Evolutionary conservation across 2,888 invertebrate species (phyloP), one percentile per base, ranked within the genome.

Genomic region (Phymatocera aterrima): DNA sequence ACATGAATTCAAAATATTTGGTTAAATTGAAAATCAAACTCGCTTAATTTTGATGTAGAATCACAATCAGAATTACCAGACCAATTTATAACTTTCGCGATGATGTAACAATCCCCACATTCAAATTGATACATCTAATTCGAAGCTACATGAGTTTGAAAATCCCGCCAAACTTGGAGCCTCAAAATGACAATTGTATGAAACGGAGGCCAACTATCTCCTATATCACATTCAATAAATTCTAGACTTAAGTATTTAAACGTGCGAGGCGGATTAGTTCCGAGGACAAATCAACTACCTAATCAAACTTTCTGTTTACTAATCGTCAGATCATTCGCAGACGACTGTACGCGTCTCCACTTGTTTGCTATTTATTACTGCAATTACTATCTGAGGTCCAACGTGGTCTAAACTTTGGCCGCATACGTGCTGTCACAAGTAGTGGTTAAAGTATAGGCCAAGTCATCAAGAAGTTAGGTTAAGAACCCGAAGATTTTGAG

Each of bases 381-480:
- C 1, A 15, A 28, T n/a, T 43, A 43, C 12, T 43, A 43, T 43
- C 8, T 43, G 43, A 6, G 43, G 6, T 43, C 43, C 12, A 43
- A 43, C n/a, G n/a, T n/a, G n/a, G 57, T 15, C 57, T 12, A 64
- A 64, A 64, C 61, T 64, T 64, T 37, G 18, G n/a, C 61, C 34
- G 31, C 31, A 28, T 46, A n/a, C 61, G 18, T 34, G 8, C 61
- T 64, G 61, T 64, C 61, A 64, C 61, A 37, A 64, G 37, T 64
- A 18, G 61, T 64, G 61, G 61, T 37, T 37, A 64, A 64, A 64
- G 18, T 64, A 64, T 64, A 64, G 61, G 18, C 61, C 37, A 18
- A 43, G 18, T 34, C 10, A 1, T 6, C 10, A 37, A 18, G 5
- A 51, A 21, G 18, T 37, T 18, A 43, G 43, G 12, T 37, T 64